These are phyloP conservation scores for Eupeodes luniger DNA, from an alignment of 2,888 invertebrate genomes.

Conservation along the genomic window DNA sequence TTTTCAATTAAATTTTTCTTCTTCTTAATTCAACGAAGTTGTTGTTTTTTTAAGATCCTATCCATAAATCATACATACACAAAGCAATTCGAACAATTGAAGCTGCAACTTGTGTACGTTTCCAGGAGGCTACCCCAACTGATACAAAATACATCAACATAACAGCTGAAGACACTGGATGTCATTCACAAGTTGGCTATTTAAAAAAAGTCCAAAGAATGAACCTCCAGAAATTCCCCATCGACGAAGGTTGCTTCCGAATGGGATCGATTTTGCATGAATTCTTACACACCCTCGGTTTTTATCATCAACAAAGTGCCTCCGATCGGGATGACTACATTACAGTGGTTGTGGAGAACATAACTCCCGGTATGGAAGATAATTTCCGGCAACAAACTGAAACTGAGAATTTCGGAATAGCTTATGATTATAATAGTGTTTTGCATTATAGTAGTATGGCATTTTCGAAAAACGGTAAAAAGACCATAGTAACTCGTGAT, in stretches of 20 bases:
- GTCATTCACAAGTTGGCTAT: constrained; percentile 91
- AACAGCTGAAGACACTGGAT: constrained; percentile 84
- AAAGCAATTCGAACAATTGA: constrained; percentile 90
- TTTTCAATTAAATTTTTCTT: background rate
- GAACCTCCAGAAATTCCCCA: constrained; percentile 79
- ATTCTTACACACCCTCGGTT: constrained; percentile 91
- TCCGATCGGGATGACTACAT: constrained; percentile 90
- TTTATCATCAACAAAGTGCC: constrained; percentile 92
- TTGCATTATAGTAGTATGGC: constrained; percentile 91
- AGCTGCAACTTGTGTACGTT: constrained; percentile 89
- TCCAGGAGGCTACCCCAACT: constrained; percentile 86
- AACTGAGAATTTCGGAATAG: constrained; percentile 86
- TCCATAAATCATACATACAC: constrained; percentile 87
- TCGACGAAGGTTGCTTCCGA: constrained; percentile 81
- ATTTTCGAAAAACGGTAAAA: constrained; percentile 88
- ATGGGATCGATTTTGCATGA: constrained; percentile 89
- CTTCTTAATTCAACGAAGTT: background rate
- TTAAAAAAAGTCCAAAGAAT: constrained; percentile 83
- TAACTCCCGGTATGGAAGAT: constrained; percentile 85
- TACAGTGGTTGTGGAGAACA: constrained; percentile 84
- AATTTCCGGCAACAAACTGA: constrained; percentile 86
- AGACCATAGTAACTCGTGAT: constrained; percentile 87
- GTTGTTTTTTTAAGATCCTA: constrained; percentile 79
- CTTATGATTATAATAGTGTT: constrained; percentile 91
- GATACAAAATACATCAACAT: constrained; percentile 71